phyloP scores from a whole-genome alignment of 2,888 invertebrate genomes.

The Nomada fabriciana region DNA sequence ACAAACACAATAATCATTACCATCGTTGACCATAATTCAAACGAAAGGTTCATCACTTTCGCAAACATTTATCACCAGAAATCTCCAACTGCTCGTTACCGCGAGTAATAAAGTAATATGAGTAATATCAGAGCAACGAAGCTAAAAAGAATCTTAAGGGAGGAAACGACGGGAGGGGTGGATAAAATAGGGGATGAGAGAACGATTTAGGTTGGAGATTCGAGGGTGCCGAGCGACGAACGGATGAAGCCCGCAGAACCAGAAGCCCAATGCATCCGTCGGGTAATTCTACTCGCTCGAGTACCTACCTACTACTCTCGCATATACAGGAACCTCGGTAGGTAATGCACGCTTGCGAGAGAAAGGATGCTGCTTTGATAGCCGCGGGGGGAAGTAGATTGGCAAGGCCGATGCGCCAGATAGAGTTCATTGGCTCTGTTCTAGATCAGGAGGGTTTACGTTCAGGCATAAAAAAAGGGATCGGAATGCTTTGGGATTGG shows the following conservation, averaged over 20 bases:
- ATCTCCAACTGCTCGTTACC: not conserved
- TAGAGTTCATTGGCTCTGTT: constrained; percentile 80
- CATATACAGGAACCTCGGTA: constrained; percentile 55
- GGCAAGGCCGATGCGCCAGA: constrained; percentile 79
- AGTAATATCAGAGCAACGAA: constrained; percentile 37
- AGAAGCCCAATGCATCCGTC: constrained; percentile 76
- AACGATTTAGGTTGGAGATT: constrained; percentile 61
- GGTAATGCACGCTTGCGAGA: constrained; percentile 63
- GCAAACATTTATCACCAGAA: not conserved
- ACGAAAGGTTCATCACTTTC: not conserved
- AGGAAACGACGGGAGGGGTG: constrained; percentile 10
- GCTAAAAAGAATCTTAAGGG: constrained; percentile 35
- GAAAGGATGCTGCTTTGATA: constrained; percentile 79
- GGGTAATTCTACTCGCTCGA: constrained; percentile 81
- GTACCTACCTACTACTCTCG: constrained; percentile 77
- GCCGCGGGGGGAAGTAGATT: constrained; percentile 81
- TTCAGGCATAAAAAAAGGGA: constrained; percentile 78
- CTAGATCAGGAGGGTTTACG: constrained; percentile 77
- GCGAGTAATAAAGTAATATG: constrained; percentile 17
- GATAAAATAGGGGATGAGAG: constrained; percentile 31
- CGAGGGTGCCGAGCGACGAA: constrained; percentile 72
- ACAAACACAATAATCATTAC: not conserved
- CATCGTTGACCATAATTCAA: not conserved
- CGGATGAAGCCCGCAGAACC: constrained; percentile 74
- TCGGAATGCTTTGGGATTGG: constrained; percentile 75